Evolutionary conservation across 1,140 invertebrate genomes (phyloP).

Genomic region (Lepidurus couesii): DNA sequence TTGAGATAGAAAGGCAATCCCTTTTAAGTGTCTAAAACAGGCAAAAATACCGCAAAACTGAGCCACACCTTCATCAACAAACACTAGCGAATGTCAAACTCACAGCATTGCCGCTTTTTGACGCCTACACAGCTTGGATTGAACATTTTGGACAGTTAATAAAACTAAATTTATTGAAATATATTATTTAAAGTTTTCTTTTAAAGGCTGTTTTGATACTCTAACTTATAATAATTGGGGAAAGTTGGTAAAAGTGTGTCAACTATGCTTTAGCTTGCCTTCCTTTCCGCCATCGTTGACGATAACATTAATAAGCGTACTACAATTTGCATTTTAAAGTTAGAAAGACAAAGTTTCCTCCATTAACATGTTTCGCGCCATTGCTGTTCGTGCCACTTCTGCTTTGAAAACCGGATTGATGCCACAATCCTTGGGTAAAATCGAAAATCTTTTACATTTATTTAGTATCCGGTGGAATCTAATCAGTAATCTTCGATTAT

Average conservation of each 20-base stretch:
- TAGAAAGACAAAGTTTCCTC: not conserved
- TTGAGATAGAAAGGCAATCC: not conserved
- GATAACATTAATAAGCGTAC: not conserved
- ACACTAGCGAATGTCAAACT: conserved; percentile 1
- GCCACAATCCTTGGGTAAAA: not conserved
- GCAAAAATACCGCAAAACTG: conserved; percentile 11
- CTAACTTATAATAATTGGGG: not conserved
- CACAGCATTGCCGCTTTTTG: not conserved
- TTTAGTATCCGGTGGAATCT: not conserved
- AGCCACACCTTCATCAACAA: conserved; percentile 18
- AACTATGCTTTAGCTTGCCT: conserved; percentile 1
- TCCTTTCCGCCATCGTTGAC: not conserved
- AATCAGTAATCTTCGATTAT: not conserved
- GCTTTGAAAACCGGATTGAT: not conserved
- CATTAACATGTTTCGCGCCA: not conserved
- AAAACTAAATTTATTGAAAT: not conserved
- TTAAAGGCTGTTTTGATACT: not conserved
- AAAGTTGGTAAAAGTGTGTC: not conserved
- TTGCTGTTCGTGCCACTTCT: not conserved
- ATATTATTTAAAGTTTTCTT: not conserved
- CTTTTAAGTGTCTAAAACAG: not conserved
- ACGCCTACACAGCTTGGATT: not conserved
- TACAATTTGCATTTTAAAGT: not conserved
- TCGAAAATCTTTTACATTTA: not conserved
- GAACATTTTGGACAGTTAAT: not conserved